Evolutionary conservation across 2,888 invertebrate genomes (phyloP).

Genomic region (Heliconius charithonia): DNA sequence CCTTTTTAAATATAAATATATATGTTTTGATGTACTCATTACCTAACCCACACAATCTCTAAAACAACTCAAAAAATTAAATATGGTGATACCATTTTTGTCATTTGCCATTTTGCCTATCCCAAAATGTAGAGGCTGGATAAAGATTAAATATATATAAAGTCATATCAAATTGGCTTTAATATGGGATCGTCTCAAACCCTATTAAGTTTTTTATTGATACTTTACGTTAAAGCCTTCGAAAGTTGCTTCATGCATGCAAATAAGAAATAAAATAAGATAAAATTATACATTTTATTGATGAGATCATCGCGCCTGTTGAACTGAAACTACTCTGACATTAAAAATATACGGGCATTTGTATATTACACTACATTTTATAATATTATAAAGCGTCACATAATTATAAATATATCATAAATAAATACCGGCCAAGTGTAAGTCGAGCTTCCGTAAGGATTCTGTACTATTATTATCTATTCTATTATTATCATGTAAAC

Average conservation of each 20-base stretch:
- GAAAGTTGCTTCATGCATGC: constrained; percentile 1
- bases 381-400: no score
- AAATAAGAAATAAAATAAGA: constrained; percentile 13
- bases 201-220: constrained; percentile 17
- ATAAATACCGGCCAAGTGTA: no score
- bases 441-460: no score
- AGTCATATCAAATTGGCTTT: neutral
- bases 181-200: neutral
- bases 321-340: neutral
- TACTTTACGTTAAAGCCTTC: neutral
- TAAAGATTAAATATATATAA: neutral
- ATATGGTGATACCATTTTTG: no score
- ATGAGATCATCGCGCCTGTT: neutral
- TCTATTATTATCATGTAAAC: no score
- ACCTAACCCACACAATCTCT: no score
- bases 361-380: no score
- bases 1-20: no score
- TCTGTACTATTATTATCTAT: no score
- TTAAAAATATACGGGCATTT: neutral
- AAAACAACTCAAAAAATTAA: no score
- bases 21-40: no score
- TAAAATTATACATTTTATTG: constrained; percentile 11
- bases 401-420: no score
- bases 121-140: neutral
- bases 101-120: neutral